Percentiles rank a stretch among this genome's conserved stretches.
These are phyloP conservation scores for Pogonomyrmex californicus DNA, from an alignment of 1,140 invertebrate species.

Conservation along the genomic window DNA sequence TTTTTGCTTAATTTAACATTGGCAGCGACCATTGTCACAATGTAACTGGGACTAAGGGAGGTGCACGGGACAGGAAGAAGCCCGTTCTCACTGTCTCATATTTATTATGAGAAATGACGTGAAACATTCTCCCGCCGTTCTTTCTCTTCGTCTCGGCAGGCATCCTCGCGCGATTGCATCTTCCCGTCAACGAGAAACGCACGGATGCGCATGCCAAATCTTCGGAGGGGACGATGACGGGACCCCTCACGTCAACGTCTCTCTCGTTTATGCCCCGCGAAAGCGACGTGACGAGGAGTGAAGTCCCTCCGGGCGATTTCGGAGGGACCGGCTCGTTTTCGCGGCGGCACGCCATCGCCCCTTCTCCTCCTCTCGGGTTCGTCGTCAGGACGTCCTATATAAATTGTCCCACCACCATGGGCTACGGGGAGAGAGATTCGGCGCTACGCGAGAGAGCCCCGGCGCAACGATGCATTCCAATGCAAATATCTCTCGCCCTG, in stretches of 20 bases:
- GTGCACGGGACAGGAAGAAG: background rate
- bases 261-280: conserved; percentile 58
- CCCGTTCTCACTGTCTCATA: conserved; percentile 26
- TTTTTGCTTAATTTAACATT: background rate
- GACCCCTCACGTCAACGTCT: conserved; percentile 59
- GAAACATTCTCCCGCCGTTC: conserved; percentile 16
- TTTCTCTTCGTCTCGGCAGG: conserved; percentile 32
- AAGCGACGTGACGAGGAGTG: conserved; percentile 13
- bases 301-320: conserved; percentile 29
- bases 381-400: conserved; percentile 79
- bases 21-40: background rate
- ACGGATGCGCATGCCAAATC: conserved; percentile 46
- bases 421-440: conserved; percentile 72
- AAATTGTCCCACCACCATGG: conserved; percentile 78
- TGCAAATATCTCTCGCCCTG: conserved; percentile 84
- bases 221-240: conserved; percentile 27
- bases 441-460: conserved; percentile 67
- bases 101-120: conserved; percentile 47
- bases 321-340: conserved; percentile 54
- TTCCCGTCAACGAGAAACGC: conserved; percentile 49
- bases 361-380: conserved; percentile 75
- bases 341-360: conserved; percentile 58
- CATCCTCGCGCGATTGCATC: conserved; percentile 64
- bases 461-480: conserved; percentile 82
- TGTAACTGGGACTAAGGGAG: background rate